Base-by-base conservation (phyloP, 2,113 vertebrate genomes). In the Zosterops japonicus region DNA sequence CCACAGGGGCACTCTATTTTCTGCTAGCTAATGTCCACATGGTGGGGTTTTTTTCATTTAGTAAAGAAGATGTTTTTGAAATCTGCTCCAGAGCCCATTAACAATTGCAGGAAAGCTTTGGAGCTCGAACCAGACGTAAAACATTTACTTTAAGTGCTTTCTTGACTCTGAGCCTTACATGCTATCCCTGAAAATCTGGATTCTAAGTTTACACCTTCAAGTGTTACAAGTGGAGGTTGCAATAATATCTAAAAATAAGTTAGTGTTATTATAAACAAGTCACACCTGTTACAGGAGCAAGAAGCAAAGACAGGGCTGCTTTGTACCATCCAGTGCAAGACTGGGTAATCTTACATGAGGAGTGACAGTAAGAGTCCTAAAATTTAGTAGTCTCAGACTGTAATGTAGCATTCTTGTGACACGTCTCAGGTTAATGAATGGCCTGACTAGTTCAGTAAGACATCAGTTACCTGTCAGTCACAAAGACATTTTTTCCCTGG, bases 1-100 rank as follows among this genome's bases (percentile, higher is more conserved):
- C 83, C 60, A 52, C 69, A 65, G 94, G 95, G 49, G 56, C 5
- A 1, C 89, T 94, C 87, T 49, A 20, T 95, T 94, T 97, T 92
- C 83, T 92, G 35, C 72, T 63, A 68, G 76, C 87, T 92, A 64
- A 87, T 95, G 69, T 95, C 91, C 93, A 91, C 83, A 56, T 68
- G 47, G 68, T 75, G 39, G 3, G 4, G 76, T 65, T 87, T 84
- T 78, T 89, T 87, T 82, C 41, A 79, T 89, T 82, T 82, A 64
- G 41, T 56, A 23, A 81, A 94, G 49, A 69, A 76, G 64, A 44
- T 89, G 60, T 44, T 83, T 96, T 74, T n/a, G 63, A 92, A 90
- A 83, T 90, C 49, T 61, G 23, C 55, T 95, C 16, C 77, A 71
- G 72, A 82, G 57, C 28, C 74, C 69, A 78, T 94, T 87, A 81